Percentiles rank a stretch among this genome's conserved stretches.
phyloP scores from a whole-genome alignment of 92 coral and sea anemone species.

The Zoanthus solanderi region DNA sequence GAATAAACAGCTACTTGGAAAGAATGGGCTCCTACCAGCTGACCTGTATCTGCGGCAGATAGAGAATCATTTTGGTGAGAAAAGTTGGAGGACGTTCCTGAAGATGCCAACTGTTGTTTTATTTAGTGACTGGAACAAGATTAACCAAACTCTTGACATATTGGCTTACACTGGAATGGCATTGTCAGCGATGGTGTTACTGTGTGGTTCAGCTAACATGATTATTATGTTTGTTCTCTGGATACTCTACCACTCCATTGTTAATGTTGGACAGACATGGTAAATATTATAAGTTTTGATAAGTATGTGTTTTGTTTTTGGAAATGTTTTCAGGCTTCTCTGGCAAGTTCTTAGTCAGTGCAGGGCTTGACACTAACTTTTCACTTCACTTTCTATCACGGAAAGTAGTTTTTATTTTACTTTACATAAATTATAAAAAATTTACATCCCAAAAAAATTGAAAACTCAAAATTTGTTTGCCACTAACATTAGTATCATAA shows the following conservation, averaged over 20 bases:
- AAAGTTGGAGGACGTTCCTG: slow-evolving; percentile 77
- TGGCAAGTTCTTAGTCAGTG: too few species aligned
- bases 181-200: slow-evolving; percentile 77
- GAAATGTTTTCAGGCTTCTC: too few species aligned
- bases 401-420: too few species aligned
- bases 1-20: slow-evolving; percentile 94
- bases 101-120: slow-evolving; percentile 88
- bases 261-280: slow-evolving; percentile 96
- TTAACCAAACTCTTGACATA: slow-evolving; percentile 78
- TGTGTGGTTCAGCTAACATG: slow-evolving; percentile 90
- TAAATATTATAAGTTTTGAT: slow-evolving; percentile 18
- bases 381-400: too few species aligned
- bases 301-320: too few species aligned
- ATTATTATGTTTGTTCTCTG: slow-evolving; percentile 82
- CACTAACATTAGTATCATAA: too few species aligned
- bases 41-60: slow-evolving; percentile 78
- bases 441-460: too few species aligned
- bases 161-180: slow-evolving; percentile 86
- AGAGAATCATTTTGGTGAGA: slow-evolving; percentile 78
- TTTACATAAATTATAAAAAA: too few species aligned
- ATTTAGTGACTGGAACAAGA: slow-evolving; percentile 71
- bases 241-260: slow-evolving; percentile 92
- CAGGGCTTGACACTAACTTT: too few species aligned
- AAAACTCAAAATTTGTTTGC: too few species aligned
- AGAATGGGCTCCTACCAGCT: slow-evolving; percentile 90